These are phyloP conservation scores for Drosophila suzukii DNA, from an alignment of 1,140 invertebrate species.

Conservation along the genomic window DNA sequence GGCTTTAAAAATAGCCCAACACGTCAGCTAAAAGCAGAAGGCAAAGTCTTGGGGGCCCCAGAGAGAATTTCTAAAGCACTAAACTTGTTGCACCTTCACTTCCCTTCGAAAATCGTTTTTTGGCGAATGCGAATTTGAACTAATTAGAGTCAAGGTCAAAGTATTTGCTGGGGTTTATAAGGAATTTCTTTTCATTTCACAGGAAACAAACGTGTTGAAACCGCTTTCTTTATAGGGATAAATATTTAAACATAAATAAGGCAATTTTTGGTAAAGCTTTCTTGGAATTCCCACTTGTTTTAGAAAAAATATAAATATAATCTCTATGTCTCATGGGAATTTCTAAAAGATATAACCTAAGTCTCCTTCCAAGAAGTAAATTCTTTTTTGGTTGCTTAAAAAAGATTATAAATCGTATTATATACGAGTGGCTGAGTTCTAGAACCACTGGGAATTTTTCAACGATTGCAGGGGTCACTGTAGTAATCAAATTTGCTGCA, in stretches of 20 bases:
- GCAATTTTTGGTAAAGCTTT: too few species aligned
- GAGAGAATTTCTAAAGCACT: constrained; percentile 34
- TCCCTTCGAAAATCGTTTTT: constrained; percentile 10
- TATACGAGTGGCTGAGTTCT: too few species aligned
- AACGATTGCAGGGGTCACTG: background rate
- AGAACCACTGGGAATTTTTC: too few species aligned
- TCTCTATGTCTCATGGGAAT: background rate
- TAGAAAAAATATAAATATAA: background rate
- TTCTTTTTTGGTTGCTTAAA: background rate
- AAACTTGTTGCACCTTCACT: constrained; percentile 34
- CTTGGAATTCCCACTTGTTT: background rate
- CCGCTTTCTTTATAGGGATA: too few species aligned
- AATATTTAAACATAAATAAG: too few species aligned
- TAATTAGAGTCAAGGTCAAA: constrained; percentile 64
- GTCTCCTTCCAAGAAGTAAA: background rate
- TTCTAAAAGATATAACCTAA: background rate
- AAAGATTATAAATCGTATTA: too few species aligned
- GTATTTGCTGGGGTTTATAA: background rate
- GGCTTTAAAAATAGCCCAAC: constrained; percentile 79
- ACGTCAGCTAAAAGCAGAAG: constrained; percentile 67
- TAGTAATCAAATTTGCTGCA: constrained; percentile 43
- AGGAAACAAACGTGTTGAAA: background rate
- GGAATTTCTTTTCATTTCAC: background rate
- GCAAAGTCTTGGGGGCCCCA: constrained; percentile 45
- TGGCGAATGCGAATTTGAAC: constrained; percentile 36